phyloP scores from a whole-genome alignment of 2,888 invertebrate genomes.

The Suillia variegata region DNA sequence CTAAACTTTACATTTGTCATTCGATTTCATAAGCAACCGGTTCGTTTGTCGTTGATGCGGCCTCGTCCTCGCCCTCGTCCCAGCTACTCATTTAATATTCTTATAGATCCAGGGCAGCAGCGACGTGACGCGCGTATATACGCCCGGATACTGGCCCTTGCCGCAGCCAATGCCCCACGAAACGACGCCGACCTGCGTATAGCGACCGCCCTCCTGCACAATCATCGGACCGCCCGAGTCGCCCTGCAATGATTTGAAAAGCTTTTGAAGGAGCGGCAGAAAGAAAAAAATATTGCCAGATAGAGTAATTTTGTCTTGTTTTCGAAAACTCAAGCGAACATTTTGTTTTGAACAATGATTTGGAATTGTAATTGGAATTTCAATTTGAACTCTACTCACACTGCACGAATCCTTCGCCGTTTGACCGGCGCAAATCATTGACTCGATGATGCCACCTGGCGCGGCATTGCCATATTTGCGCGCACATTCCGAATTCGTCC shows the following conservation, averaged over 20 bases:
- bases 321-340: too few species aligned
- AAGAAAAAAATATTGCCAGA: neutral
- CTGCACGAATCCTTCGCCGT: slow-evolving; percentile 87
- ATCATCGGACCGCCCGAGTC: slow-evolving; percentile 89
- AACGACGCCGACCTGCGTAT: slow-evolving; percentile 86
- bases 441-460: slow-evolving; percentile 85
- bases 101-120: slow-evolving; percentile 87
- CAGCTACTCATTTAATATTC: slow-evolving; percentile 69
- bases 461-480: slow-evolving; percentile 82
- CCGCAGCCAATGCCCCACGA: slow-evolving; percentile 93
- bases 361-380: too few species aligned
- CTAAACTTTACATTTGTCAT: neutral
- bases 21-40: neutral
- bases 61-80: neutral
- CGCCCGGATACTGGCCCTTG: slow-evolving; percentile 89
- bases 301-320: neutral
- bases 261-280: slow-evolving; percentile 8
- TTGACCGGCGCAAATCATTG: slow-evolving; percentile 86
- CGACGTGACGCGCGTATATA: slow-evolving; percentile 83
- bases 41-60: neutral
- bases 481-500: slow-evolving; percentile 79
- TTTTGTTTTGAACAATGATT: neutral
- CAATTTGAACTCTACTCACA: slow-evolving; percentile 70
- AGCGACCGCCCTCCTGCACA: slow-evolving; percentile 75
- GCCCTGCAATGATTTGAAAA: slow-evolving; percentile 65